Evolutionary conservation across 2,113 vertebrate genomes (phyloP).

Genomic region (Phalacrocorax brasilianus): DNA sequence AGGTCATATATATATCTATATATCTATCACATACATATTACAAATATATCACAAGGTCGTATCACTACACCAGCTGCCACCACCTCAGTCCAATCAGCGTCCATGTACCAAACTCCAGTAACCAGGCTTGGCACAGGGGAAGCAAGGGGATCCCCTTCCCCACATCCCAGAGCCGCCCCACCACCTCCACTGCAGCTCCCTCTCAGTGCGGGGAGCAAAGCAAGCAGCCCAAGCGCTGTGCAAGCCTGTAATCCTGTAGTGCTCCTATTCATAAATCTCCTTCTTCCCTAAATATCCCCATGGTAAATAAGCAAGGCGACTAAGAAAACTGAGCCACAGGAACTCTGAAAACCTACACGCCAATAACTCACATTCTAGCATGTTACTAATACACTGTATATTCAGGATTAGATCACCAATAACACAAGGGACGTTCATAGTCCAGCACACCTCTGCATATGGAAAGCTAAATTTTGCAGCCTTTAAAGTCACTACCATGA

Average conservation of each 20-base stretch:
- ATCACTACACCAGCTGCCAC: background rate
- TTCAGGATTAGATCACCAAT: background rate
- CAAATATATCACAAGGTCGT: too few species aligned
- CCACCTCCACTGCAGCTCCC: background rate
- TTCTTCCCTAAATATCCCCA: background rate
- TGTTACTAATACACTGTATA: background rate
- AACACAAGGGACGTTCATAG: background rate
- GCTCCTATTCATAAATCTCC: background rate
- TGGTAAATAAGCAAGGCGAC: background rate
- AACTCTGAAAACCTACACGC: background rate
- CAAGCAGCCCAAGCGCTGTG: background rate
- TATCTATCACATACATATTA: too few species aligned
- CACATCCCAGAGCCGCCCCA: fast-evolving
- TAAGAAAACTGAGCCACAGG: background rate
- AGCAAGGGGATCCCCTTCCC: background rate
- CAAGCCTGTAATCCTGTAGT: background rate
- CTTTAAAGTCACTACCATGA: constrained; percentile 11
- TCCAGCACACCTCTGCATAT: background rate
- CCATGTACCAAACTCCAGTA: background rate
- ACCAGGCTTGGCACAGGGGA: background rate
- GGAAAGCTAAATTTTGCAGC: constrained; percentile 13
- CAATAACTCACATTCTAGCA: background rate
- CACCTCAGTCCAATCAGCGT: fast-evolving
- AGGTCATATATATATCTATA: too few species aligned
- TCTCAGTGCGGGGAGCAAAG: fast-evolving